phyloP scores from a whole-genome alignment of 1,140 invertebrate genomes.

The Pissodes strobi region DNA sequence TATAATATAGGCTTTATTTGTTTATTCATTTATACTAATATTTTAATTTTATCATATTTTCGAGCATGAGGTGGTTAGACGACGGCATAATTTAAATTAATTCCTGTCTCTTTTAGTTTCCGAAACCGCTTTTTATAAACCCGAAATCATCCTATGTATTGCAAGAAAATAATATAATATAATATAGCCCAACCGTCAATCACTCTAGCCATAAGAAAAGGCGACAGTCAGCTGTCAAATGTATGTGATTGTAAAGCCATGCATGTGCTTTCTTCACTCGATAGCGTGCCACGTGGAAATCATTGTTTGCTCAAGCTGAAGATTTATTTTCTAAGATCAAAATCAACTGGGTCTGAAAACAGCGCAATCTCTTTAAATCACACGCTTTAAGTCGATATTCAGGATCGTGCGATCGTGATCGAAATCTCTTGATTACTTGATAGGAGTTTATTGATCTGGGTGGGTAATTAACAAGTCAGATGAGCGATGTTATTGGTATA shows the following conservation, averaged over 20 bases:
- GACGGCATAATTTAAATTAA: no score
- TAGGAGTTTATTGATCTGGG: slow-evolving; percentile 17
- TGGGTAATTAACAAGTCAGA: slow-evolving; percentile 14
- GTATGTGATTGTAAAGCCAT: slow-evolving; percentile 33
- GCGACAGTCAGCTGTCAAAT: slow-evolving; percentile 35
- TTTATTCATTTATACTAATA: no score
- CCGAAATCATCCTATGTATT: no score
- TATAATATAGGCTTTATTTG: no score
- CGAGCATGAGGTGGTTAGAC: no score
- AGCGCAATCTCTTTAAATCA: slow-evolving; percentile 25
- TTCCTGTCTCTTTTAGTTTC: no score
- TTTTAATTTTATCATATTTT: no score
- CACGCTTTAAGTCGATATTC: slow-evolving; percentile 26
- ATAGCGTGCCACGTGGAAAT: slow-evolving; percentile 24
- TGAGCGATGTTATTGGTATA: no score
- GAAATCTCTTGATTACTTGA: slow-evolving; percentile 16
- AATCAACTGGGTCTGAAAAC: slow-evolving; percentile 22
- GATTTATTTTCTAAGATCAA: slow-evolving; percentile 37
- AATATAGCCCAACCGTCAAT: neutral
- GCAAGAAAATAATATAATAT: no score
- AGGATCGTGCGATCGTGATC: slow-evolving; percentile 35
- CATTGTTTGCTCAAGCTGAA: slow-evolving; percentile 34
- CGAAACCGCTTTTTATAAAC: no score
- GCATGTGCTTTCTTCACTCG: slow-evolving; percentile 27
- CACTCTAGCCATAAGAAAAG: neutral